These are phyloP conservation scores for Oreochromis aureus DNA, from an alignment of 2,113 vertebrate genomes.

Conservation along the genomic window DNA sequence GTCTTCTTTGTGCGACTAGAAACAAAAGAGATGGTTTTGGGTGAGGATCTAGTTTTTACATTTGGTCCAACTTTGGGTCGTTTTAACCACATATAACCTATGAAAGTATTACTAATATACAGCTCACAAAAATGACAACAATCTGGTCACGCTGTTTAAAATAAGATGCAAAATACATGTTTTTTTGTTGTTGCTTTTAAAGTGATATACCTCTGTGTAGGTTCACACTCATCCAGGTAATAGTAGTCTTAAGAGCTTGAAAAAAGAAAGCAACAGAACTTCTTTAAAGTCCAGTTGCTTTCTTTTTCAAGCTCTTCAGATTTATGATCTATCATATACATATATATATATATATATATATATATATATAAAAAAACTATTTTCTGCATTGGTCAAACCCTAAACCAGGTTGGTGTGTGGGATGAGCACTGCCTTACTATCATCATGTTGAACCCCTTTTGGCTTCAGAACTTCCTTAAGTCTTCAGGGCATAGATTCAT, in stretches of 20 bases:
- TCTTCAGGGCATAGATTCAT: not conserved
- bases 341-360: too few relatives aligned
- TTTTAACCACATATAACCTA: not conserved
- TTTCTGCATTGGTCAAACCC: not conserved
- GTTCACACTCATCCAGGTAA: not conserved
- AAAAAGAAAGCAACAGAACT: too few relatives aligned
- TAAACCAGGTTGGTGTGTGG: not conserved
- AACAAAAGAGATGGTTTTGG: conserved; percentile 56
- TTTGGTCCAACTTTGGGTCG: not conserved
- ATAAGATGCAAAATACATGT: not conserved
- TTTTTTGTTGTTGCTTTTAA: not conserved
- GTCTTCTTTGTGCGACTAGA: conserved; percentile 31
- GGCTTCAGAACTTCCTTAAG: not conserved
- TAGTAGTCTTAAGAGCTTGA: too few relatives aligned
- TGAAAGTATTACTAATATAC: not conserved
- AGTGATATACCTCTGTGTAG: not conserved
- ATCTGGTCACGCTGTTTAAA: not conserved
- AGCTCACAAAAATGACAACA: not conserved
- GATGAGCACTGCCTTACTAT: not conserved
- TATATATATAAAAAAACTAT: too few relatives aligned
- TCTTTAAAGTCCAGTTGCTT: too few relatives aligned
- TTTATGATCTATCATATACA: not conserved
- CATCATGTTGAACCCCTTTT: not conserved
- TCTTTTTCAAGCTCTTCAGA: not conserved
- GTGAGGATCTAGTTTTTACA: conserved; percentile 2